phyloP scores from a whole-genome alignment of 2,888 invertebrate genomes.

The Machimus atricapillus region DNA sequence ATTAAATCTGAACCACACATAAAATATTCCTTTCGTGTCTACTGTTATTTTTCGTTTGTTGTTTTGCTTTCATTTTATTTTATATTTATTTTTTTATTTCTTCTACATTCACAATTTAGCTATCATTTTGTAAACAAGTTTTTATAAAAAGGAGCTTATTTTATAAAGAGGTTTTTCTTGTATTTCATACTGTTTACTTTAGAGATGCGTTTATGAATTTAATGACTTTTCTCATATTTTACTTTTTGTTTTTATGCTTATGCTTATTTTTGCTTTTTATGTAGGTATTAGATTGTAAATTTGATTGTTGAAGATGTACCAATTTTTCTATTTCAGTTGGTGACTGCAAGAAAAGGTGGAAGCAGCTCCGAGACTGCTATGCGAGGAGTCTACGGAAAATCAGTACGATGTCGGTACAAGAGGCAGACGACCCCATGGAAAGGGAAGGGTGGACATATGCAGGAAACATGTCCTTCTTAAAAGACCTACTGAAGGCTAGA shows the following conservation, averaged over 20 bases:
- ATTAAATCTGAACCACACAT: background rate
- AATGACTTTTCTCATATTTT: background rate
- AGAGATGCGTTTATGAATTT: background rate
- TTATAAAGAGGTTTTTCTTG: background rate
- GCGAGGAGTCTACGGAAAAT: no score
- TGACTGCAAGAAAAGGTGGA: no score
- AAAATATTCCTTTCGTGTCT: background rate
- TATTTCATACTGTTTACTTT: background rate
- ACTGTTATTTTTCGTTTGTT: background rate
- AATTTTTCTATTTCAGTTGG: no score
- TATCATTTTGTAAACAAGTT: background rate
- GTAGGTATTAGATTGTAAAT: no score
- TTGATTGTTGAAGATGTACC: no score
- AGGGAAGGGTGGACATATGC: no score
- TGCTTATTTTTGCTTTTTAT: background rate
- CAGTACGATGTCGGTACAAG: no score
- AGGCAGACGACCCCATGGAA: no score
- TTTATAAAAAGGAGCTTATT: background rate
- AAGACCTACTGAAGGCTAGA: no score
- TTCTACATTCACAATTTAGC: background rate
- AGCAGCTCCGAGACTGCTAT: no score
- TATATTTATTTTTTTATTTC: background rate
- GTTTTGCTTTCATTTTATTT: background rate
- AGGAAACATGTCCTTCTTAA: no score
- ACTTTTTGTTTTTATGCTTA: background rate